phyloP scores from a whole-genome alignment of 2,113 vertebrate genomes.

The Geococcyx californianus region DNA sequence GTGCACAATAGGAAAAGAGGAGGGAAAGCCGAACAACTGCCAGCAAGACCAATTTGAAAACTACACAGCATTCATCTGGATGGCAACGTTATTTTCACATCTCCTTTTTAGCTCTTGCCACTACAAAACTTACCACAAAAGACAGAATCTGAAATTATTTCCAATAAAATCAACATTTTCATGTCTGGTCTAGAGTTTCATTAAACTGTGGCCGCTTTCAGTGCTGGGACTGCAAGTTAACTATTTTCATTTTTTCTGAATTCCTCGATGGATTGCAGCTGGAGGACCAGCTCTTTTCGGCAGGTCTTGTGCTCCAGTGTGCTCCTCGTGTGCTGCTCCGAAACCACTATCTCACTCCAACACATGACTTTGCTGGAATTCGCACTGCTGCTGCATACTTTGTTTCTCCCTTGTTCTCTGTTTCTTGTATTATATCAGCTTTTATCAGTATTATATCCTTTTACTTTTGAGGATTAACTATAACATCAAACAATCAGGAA shows the following conservation, averaged over 20 bases:
- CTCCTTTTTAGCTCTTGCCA: not conserved
- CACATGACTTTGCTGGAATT: not conserved
- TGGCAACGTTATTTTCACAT: not conserved
- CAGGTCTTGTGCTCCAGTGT: rapidly evolving
- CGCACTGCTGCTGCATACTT: not conserved
- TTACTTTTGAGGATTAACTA: not conserved
- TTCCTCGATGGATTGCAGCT: not conserved
- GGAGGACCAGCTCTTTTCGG: not conserved
- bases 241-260: not conserved
- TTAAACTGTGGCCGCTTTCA: not conserved
- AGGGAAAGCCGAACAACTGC: not conserved
- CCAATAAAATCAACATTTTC: not conserved
- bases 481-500: not conserved
- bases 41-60: not conserved
- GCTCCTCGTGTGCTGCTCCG: not conserved
- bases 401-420: not conserved
- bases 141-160: not conserved
- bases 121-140: not conserved
- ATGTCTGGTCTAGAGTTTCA: not conserved
- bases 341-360: rapidly evolving
- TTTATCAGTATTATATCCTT: no score
- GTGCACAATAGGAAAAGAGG: not conserved
- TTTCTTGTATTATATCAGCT: not conserved
- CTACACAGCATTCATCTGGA: not conserved
- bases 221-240: not conserved